Evolutionary conservation across 37 sponge, comb jelly and placozoan species (phyloP).

Genomic region (Cladorhizidae sp.): DNA sequence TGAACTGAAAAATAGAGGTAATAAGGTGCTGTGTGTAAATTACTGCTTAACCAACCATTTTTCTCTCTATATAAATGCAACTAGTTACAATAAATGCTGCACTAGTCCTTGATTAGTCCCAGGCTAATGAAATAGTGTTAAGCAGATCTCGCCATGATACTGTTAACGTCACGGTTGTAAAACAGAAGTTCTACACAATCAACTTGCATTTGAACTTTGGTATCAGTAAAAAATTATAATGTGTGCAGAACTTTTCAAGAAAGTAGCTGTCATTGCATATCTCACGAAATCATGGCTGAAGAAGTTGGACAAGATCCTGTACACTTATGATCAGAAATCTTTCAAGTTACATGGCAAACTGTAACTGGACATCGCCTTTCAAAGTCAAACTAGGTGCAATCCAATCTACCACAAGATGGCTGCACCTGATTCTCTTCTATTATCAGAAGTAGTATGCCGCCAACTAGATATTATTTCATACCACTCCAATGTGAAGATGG

Average conservation of each 20-base stretch:
- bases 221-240: too few relatives aligned
- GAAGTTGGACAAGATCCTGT: neutral
- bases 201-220: too few relatives aligned
- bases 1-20: too few relatives aligned
- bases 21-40: too few relatives aligned
- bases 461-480: neutral
- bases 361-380: neutral
- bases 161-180: too few relatives aligned
- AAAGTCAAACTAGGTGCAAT: neutral
- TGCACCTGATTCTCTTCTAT: neutral
- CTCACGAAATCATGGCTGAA: neutral
- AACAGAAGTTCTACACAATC: too few relatives aligned
- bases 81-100: too few relatives aligned
- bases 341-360: neutral
- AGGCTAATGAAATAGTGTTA: too few relatives aligned
- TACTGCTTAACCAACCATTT: too few relatives aligned
- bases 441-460: neutral
- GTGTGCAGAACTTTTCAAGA: neutral
- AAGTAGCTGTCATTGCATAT: neutral
- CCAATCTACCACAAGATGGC: neutral
- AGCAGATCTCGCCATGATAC: too few relatives aligned
- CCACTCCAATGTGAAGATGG: neutral
- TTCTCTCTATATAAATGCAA: too few relatives aligned
- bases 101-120: too few relatives aligned
- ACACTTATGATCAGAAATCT: neutral